Evolutionary conservation across 2,888 invertebrate species (phyloP), one percentile per base, ranked within the genome.

Genomic region (Lepidonotus clava): DNA sequence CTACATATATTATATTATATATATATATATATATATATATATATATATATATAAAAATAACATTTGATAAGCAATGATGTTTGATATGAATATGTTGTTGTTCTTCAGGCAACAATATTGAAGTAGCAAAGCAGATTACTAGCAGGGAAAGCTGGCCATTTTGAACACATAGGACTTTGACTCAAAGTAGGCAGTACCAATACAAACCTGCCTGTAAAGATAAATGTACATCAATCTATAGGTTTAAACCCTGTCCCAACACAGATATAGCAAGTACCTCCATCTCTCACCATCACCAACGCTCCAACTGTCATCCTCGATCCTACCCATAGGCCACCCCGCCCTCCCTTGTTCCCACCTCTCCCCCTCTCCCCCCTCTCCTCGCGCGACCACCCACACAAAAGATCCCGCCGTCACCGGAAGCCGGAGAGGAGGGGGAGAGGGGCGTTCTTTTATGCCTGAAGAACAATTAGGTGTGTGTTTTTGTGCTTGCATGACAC

Each of bases 381-480:
- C 46, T 28, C 61, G 28, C 61, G 61, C 61, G 14, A 61, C 61
- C 8, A 18, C 46, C 46, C 61, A 28, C 2, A 24, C 21, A 61
- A 0, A 24, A 32, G 61, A 4, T 61, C 5, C 61, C n/a, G 5
- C 28, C 61, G 28, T n/a, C 61, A 28, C 24, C 28, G 14, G 61
- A 61, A 28, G 61, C 28, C 28, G 5, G 21, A n/a, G 21, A 53
- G 61, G 21, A 61, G 61, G 61, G 61, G 61, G 24, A n/a, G n/a
- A n/a, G n/a, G n/a, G n/a, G n/a, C n/a, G n/a, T n/a, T 2, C 61
- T 28, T 61, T 61, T 61, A 61, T 61, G 61, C 61, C 24, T 32
- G 28, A 14, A 28, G 61, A 61, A 61, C 61, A 61, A 61, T 61
- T 61, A 61, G 61, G 61, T 24, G 61, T 61, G 28, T 61, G 61